Evolutionary conservation across 2,888 invertebrate genomes (phyloP), one percentile per base, ranked within the genome.

Genomic region (Drosophila tanythrix): DNA sequence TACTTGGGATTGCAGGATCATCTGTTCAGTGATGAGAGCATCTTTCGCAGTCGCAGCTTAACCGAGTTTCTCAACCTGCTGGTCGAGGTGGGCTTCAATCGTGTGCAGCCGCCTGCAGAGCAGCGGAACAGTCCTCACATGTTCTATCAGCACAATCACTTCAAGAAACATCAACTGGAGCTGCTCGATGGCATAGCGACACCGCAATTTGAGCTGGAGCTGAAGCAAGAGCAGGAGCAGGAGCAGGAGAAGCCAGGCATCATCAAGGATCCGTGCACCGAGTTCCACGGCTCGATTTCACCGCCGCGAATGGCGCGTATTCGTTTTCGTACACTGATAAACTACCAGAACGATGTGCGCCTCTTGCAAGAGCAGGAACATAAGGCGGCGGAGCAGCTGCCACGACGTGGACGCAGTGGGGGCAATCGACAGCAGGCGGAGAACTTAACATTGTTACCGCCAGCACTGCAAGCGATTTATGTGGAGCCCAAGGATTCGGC

Each of bases 1-100:
- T 81, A 81, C n/a, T 0, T 53, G 31, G 81, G 69, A 0, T 13
- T 86, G 55, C 88, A 89, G 71, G 58, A 75, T 8, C 69, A 89
- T 51, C 55, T 86, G 52, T 18, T 25, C 18, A 31, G 81, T 18
- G 3, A 2, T 0, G 48, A 56, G 0, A 46, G 51, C 18, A 58
- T 87, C 3, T 85, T 85, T 33, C 36, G 52, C 1, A 35, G 72
- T 15, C 61, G 29, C 25, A 74, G 36, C 31, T 18, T 75, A 1
- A 0, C n/a, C 13, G 69, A 83, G 31, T 79, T 85, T 21, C 27
- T 18, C 1, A 15, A 11, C 0, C 61, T 63, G 10, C 35, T 84
- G 0, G 1, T 7, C 1, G 29, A 31, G 2, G 40, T 61, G 7
- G 84, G 82, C 0, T 86, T 84, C 18, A 4, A 60, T 29, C 64